These are phyloP conservation scores for Hemitrygon akajei DNA, from an alignment of 2,797 vertebrate genomes.

Conservation along the genomic window DNA sequence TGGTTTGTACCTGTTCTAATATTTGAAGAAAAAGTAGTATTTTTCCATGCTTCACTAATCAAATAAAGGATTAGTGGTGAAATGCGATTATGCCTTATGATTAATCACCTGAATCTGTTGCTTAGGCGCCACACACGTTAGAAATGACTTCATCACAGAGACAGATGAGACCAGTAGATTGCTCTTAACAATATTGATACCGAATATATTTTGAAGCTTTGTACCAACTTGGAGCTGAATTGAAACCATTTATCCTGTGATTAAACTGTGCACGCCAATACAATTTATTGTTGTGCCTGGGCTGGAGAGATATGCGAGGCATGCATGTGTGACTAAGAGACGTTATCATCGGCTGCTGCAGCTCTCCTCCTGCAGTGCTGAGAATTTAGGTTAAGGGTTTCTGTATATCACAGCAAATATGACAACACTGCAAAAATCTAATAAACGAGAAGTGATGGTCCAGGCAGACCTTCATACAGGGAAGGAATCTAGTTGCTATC, in stretches of 20 bases:
- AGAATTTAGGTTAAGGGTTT: neutral
- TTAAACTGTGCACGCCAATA: constrained; percentile 16
- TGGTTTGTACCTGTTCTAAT: neutral
- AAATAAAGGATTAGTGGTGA: constrained; percentile 12
- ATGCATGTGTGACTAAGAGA: neutral
- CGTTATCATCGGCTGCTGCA: neutral
- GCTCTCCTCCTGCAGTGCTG: neutral
- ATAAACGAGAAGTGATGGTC: neutral
- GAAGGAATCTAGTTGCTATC: neutral
- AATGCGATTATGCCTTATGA: neutral
- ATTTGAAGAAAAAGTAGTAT: neutral
- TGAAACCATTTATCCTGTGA: constrained; percentile 32
- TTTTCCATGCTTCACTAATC: constrained; percentile 2
- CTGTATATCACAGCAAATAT: neutral
- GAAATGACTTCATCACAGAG: constrained; percentile 23
- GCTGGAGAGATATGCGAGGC: constrained; percentile 30
- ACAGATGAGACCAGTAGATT: constrained; percentile 22
- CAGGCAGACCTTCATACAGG: too few relatives aligned
- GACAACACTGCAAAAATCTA: neutral
- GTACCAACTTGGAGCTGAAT: constrained; percentile 19
- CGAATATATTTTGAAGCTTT: constrained; percentile 31
- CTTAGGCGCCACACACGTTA: neutral
- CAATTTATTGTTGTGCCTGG: constrained; percentile 31
- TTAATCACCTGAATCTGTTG: constrained; percentile 33
- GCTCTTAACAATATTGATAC: constrained; percentile 23